These are phyloP conservation scores for Caenorhabditis sulstoni DNA, from an alignment of 2,888 invertebrate species.

Conservation along the genomic window DNA sequence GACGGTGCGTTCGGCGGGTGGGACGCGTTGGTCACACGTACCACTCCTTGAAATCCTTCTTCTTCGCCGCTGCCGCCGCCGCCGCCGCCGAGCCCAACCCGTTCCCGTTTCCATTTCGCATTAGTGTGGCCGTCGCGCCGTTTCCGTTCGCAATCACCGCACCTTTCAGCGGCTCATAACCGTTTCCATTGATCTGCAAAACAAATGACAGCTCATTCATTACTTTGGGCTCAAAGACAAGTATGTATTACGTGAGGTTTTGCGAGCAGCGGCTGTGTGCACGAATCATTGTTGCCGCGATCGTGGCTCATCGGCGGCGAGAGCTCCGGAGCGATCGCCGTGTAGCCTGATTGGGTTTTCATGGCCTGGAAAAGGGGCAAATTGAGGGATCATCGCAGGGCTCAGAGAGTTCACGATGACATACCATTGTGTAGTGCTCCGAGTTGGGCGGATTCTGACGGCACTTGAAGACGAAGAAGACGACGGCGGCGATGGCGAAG, in stretches of 20 bases:
- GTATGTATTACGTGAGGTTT: conserved; percentile 63
- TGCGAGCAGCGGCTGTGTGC: conserved; percentile 63
- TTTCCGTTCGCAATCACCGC: conserved; percentile 70
- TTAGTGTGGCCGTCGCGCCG: conserved; percentile 52
- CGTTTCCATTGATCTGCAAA: conserved; percentile 71
- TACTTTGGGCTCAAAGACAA: background rate
- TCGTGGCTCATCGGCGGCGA: conserved; percentile 74
- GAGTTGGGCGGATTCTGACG: conserved; percentile 67
- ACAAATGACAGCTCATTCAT: too few species aligned
- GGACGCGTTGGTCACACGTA: conserved; percentile 77
- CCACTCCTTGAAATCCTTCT: conserved; percentile 80
- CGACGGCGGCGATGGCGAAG: conserved; percentile 71
- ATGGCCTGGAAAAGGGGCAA: conserved; percentile 63
- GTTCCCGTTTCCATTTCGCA: conserved; percentile 65
- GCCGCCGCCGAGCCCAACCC: too few species aligned
- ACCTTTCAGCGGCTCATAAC: conserved; percentile 75
- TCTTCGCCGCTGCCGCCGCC: conserved; percentile 69
- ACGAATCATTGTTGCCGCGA: conserved; percentile 60
- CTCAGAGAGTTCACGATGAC: too few species aligned
- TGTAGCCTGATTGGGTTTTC: conserved; percentile 73
- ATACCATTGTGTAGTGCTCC: conserved; percentile 74
- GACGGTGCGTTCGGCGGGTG: too few species aligned
- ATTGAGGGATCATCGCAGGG: too few species aligned
- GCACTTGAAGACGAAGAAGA: conserved; percentile 77
- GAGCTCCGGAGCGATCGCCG: conserved; percentile 76